Evolutionary conservation across 2,888 invertebrate genomes (phyloP), one percentile per base, ranked within the genome.

Genomic region (Phalangium opilio): DNA sequence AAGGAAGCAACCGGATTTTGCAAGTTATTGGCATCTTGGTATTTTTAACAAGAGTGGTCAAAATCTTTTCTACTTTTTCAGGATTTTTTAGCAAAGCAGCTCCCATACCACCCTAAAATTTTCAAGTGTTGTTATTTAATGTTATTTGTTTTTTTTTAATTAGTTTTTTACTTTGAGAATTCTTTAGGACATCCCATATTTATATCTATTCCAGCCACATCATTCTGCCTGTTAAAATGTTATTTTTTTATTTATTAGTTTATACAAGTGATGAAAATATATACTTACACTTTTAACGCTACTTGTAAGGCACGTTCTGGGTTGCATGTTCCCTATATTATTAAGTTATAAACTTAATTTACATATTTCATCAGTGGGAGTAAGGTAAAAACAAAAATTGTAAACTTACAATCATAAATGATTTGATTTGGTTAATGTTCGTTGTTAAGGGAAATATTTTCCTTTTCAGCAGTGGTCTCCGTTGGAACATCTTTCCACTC

Each of bases 131-230:
- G n/a, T n/a, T n/a, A n/a, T n/a, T n/a, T n/a, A n/a, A n/a, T n/a
- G 18, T 15, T 12, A 15, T 19, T 15, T 34, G 15, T 47, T 10
- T n/a, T 20, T 21, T n/a, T n/a, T n/a, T n/a, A 15, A 39, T 20
- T n/a, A 35, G 43, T 35, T 53, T 67, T 69, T 69, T 90, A 87
- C 5, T 98, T 73, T 1, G 95, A 96, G 69, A 98, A 98, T 61
- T 89, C 85, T 69, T 98, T 98, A 0, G 98, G 98, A 61, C 98
- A 99, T 3, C 98, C 98, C 98, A 98, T 99, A 64, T 99, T 99
- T 17, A 99, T 79, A 64, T 98, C 98, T 57, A 98, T 79, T 1
- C 79, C 98, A 36, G 93, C 81, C 4, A 98, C 81, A 73, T 96
- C 93, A 55, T 80, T 73, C 69, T 93, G 83, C 43, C 89, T 86